A percentile compares a stretch with the other conserved stretches of the same genome.
Evolutionary conservation across 2,797 vertebrate species (phyloP).

Genomic region (Percopsis omiscomaycus): DNA sequence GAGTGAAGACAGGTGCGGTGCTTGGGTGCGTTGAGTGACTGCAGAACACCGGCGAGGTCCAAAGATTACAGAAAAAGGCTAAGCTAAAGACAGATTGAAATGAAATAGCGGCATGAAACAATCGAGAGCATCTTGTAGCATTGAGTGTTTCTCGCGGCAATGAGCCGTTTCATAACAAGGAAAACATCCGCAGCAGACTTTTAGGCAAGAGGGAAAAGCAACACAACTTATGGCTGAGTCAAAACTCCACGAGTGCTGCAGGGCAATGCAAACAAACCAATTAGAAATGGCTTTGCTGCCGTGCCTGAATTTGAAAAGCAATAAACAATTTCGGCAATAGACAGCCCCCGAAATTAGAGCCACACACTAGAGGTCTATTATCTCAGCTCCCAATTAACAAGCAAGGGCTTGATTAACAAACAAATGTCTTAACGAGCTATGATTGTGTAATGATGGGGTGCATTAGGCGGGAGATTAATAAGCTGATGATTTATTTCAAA

Average conservation of each 20-base stretch:
- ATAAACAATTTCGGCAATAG: conserved; percentile 67
- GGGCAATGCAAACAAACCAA: conserved; percentile 60
- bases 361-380: conserved; percentile 67
- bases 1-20: too few species aligned
- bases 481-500: conserved; percentile 60
- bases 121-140: conserved; percentile 14
- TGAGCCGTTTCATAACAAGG: conserved; percentile 15
- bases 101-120: conserved; percentile 5
- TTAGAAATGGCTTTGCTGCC: conserved; percentile 50
- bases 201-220: conserved; percentile 16
- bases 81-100: conserved; percentile 12
- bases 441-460: conserved; percentile 73
- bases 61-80: background rate
- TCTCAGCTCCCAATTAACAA: conserved; percentile 74
- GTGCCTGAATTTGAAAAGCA: conserved; percentile 60
- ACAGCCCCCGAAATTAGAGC: conserved; percentile 70
- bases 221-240: conserved; percentile 38
- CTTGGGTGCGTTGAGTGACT: too few species aligned
- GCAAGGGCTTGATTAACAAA: conserved; percentile 76
- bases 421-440: conserved; percentile 72
- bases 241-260: conserved; percentile 45
- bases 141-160: conserved; percentile 7
- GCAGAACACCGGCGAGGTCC: conserved; percentile 37
- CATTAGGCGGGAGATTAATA: conserved; percentile 68
- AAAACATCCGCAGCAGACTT: conserved; percentile 22